Conservation (phyloP, 1,140 invertebrate genomes). For the Trachelipus rathkii region DNA sequence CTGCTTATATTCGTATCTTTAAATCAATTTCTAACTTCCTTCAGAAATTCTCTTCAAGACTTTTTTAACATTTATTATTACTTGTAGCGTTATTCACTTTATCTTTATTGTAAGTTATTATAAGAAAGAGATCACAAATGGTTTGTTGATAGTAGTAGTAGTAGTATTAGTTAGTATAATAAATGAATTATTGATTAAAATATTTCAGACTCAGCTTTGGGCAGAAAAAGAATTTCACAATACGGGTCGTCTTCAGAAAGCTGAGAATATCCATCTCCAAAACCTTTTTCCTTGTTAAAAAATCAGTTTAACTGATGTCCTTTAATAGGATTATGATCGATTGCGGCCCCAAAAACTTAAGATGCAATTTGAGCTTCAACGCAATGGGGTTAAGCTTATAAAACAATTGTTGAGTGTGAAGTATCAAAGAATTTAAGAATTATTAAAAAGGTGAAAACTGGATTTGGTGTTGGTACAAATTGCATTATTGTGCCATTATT, state of each 20-base stretch:
- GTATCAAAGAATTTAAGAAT: constrained; percentile 20
- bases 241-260: constrained; percentile 64
- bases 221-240: constrained; percentile 91
- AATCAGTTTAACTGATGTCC: constrained; percentile 81
- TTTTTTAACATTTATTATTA: too few relatives aligned
- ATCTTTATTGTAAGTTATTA: too few relatives aligned
- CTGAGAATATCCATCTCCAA: constrained; percentile 60
- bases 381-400: constrained; percentile 54
- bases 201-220: constrained; percentile 64
- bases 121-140: too few relatives aligned
- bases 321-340: constrained; percentile 77
- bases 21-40: too few relatives aligned
- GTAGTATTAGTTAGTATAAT: too few relatives aligned
- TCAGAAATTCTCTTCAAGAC: too few relatives aligned
- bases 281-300: constrained; percentile 71
- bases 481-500: background rate
- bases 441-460: background rate
- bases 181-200: too few relatives aligned
- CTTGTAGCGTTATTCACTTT: too few relatives aligned
- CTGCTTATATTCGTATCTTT: too few relatives aligned
- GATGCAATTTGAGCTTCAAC: constrained; percentile 62
- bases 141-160: too few relatives aligned
- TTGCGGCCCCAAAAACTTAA: constrained; percentile 76
- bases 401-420: constrained; percentile 54
- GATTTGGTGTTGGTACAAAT: background rate